Percentiles rank a stretch among this genome's conserved stretches.
These are phyloP conservation scores for Drosophila antonietae DNA, from an alignment of 2,888 invertebrate genomes.

Conservation along the genomic window DNA sequence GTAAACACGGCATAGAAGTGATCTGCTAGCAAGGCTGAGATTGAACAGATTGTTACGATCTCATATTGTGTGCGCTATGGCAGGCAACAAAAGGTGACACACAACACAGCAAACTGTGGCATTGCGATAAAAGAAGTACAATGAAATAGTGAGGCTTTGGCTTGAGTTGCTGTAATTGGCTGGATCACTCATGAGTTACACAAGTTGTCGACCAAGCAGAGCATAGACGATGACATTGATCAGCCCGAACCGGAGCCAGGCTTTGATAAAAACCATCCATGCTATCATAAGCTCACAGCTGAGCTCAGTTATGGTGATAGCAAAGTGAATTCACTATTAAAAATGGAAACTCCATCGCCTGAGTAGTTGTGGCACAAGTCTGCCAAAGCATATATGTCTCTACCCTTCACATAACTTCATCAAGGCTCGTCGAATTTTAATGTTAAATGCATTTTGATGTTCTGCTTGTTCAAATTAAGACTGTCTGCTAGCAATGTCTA, in stretches of 20 bases:
- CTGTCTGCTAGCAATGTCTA: constrained; percentile 23
- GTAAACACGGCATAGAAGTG: too few species aligned
- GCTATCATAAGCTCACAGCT: constrained; percentile 58
- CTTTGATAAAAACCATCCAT: constrained; percentile 44
- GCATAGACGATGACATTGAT: not conserved
- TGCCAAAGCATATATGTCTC: not conserved
- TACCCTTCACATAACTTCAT: not conserved
- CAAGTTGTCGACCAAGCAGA: fast-evolving
- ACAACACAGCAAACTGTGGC: too few species aligned
- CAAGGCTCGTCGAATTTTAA: constrained; percentile 16
- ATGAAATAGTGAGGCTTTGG: too few species aligned
- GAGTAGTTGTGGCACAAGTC: not conserved
- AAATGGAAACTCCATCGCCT: not conserved
- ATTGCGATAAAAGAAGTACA: too few species aligned
- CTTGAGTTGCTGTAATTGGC: too few species aligned
- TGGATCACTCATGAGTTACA: too few species aligned
- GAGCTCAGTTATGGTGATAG: not conserved
- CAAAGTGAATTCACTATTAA: not conserved
- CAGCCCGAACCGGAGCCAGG: constrained; percentile 63
- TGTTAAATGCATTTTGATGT: constrained; percentile 29
- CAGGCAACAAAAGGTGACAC: too few species aligned
- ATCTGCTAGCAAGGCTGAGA: too few species aligned
- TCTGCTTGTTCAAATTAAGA: constrained; percentile 23
- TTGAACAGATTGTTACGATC: too few species aligned
- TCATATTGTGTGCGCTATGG: too few species aligned